Base-by-base conservation (phyloP, 1,140 invertebrate genomes). In the Drosophila lini region DNA sequence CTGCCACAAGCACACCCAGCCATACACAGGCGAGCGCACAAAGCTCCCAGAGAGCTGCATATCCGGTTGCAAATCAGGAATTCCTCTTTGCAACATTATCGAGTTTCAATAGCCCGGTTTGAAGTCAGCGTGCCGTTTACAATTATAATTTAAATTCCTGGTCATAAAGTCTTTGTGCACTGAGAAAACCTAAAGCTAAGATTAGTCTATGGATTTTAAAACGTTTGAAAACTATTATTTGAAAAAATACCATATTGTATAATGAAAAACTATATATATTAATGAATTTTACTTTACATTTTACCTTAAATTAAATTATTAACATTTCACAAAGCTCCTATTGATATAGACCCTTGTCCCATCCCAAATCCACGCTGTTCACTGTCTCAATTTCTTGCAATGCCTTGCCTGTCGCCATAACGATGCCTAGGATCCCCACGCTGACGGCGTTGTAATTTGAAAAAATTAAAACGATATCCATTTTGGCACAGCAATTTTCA, bases 391-490 rank as follows among this genome's bases (percentile, higher is more conserved):
- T 55, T 55, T 55, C 34, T 36, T 22, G 3, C 50, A 36, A 7
- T 44, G 56, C 19, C 41, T 28, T 41, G n/a, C 60, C 62, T 63
- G 63, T 65, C 32, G 56, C 7, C 42, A 38, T 60, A 68, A 73
- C 56, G 34, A 53, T 34, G 55, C 41, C 41, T 53, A n/a, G 52
- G 41, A 16, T n/a, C 38, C 38, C 68, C 41, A 15, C 16, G 32
- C 41, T 67, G 61, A 34, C 56, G 34, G 22, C 40, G 34, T 47
- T 57, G 71, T 73, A 78, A 78, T 78, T 78, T 78, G 45, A 77
- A 78, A 81, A 88, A 88, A 88, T 88, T 88, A 88, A 88, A 88
- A 88, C 83, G 83, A 88, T 88, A 88, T 83, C 82, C 83, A 88
- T 88, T 86, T 88, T 75, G 59, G 84, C 83, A 78, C 60, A 88